A percentile compares a stretch with the other conserved stretches of the same genome.
Conservation (phyloP, 2,888 invertebrate genomes). For the Candidula unifasciata region DNA sequence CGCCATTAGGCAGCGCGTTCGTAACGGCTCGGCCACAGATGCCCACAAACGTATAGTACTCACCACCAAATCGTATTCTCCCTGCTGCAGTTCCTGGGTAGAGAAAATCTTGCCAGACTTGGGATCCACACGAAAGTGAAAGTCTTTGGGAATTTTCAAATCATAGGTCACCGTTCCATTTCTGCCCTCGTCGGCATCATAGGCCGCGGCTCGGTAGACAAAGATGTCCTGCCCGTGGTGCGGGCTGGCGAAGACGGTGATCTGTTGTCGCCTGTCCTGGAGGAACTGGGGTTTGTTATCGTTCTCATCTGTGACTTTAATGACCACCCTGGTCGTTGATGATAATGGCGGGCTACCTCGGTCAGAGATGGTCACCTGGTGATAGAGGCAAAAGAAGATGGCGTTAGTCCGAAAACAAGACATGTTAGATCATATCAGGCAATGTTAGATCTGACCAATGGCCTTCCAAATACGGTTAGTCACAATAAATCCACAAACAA, state of each 20-base stretch:
- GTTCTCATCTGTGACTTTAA: conserved; percentile 74
- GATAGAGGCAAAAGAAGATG: not conserved
- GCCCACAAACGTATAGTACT: conserved; percentile 60
- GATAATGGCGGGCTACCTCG: conserved; percentile 86
- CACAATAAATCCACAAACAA: too few relatives aligned
- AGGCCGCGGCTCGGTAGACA: conserved; percentile 68
- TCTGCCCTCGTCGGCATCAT: conserved; percentile 72
- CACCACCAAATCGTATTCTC: conserved; percentile 83
- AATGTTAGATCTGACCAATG: too few relatives aligned
- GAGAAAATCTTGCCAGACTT: conserved; percentile 89
- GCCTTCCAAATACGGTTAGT: too few relatives aligned
- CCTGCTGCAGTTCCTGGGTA: conserved; percentile 84
- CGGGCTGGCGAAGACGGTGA: conserved; percentile 55
- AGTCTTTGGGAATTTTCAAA: conserved; percentile 77
- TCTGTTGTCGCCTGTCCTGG: conserved; percentile 60
- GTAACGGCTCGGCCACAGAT: too few relatives aligned
- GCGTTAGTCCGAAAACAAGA: too few relatives aligned
- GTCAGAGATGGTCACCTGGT: conserved; percentile 89
- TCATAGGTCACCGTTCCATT: conserved; percentile 86
- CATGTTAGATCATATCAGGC: too few relatives aligned
- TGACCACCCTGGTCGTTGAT: conserved; percentile 83
- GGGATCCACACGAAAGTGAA: conserved; percentile 87
- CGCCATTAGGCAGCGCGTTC: too few relatives aligned
- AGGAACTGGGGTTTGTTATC: conserved; percentile 73
- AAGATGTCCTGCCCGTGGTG: conserved; percentile 51